These are phyloP conservation scores for Nasonovia ribisnigri DNA, from an alignment of 2,888 invertebrate genomes.

Conservation along the genomic window DNA sequence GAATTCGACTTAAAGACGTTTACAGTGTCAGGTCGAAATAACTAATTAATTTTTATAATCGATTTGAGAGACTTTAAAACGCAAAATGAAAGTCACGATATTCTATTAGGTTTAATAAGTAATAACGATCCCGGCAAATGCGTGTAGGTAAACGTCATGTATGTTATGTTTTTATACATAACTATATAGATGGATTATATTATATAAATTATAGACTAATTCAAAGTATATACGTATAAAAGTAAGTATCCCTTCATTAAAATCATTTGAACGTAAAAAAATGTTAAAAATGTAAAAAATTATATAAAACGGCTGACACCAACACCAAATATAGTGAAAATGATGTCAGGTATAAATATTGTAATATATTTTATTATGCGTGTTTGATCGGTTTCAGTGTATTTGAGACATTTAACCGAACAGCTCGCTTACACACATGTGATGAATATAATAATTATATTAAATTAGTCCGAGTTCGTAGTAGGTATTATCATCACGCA, in stretches of 20 bases:
- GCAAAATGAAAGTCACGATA: slow-evolving; percentile 46
- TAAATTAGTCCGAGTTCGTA: no score
- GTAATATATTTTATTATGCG: no score
- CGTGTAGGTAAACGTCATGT: not conserved
- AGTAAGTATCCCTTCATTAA: not conserved
- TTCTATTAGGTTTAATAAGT: slow-evolving; percentile 38
- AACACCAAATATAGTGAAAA: not conserved
- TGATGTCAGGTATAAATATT: no score
- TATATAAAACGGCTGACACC: no score
- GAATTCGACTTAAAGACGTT: not conserved
- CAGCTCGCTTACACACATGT: no score
- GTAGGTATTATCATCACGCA: no score
- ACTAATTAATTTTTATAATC: slow-evolving; percentile 49
- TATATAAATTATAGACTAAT: not conserved
- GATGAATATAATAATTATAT: no score
- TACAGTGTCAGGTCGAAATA: slow-evolving; percentile 8
- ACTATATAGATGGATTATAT: not conserved
- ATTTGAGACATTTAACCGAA: no score
- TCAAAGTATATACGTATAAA: not conserved
- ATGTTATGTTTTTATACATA: not conserved
- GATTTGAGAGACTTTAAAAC: slow-evolving; percentile 11
- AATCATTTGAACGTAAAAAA: not conserved
- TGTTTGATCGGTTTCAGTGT: no score
- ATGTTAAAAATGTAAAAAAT: no score
- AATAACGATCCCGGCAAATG: not conserved